A percentile compares a stretch with the other conserved stretches of the same genome.
phyloP scores from a whole-genome alignment of 1,140 invertebrate species.

The Patella vulgata region DNA sequence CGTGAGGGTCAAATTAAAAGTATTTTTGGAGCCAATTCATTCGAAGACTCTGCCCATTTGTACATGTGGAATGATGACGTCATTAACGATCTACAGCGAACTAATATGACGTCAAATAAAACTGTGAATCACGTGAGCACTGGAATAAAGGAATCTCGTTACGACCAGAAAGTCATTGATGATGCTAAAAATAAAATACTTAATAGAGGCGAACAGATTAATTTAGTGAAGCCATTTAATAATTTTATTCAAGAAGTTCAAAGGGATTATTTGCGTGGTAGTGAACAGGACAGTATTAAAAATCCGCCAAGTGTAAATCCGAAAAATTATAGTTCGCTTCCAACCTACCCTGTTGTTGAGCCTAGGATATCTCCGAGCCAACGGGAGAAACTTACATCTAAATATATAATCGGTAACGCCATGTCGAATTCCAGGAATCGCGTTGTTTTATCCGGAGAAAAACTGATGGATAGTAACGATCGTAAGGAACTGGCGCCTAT shows the following conservation, averaged over 20 bases:
- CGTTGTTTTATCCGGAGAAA: slow-evolving; percentile 46
- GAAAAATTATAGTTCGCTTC: slow-evolving; percentile 36
- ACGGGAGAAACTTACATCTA: slow-evolving; percentile 30
- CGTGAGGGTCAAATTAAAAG: slow-evolving; percentile 51
- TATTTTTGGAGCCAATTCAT: slow-evolving; percentile 45
- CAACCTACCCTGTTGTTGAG: slow-evolving; percentile 50
- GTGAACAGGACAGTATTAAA: too few species aligned
- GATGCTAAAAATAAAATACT: slow-evolving; percentile 34
- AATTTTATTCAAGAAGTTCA: slow-evolving; percentile 20
- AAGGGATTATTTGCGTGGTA: too few species aligned
- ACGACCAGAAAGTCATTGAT: slow-evolving; percentile 31
- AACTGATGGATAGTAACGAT: too few species aligned
- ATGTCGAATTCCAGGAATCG: slow-evolving; percentile 32
- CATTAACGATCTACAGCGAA: slow-evolving; percentile 8
- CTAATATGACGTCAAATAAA: slow-evolving; percentile 44
- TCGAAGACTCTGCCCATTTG: slow-evolving; percentile 58
- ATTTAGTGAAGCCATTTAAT: slow-evolving; percentile 37
- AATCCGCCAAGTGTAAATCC: too few species aligned
- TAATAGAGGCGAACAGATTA: slow-evolving; percentile 30
- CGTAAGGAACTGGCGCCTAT: not conserved
- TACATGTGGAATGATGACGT: slow-evolving; percentile 55
- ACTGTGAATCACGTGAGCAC: not conserved
- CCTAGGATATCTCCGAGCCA: slow-evolving; percentile 35
- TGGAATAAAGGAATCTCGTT: not conserved
- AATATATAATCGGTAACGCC: slow-evolving; percentile 24